Percentiles rank a stretch among this genome's conserved stretches.
phyloP scores from a whole-genome alignment of 2,113 vertebrate genomes.

The Mesitornis unicolor region DNA sequence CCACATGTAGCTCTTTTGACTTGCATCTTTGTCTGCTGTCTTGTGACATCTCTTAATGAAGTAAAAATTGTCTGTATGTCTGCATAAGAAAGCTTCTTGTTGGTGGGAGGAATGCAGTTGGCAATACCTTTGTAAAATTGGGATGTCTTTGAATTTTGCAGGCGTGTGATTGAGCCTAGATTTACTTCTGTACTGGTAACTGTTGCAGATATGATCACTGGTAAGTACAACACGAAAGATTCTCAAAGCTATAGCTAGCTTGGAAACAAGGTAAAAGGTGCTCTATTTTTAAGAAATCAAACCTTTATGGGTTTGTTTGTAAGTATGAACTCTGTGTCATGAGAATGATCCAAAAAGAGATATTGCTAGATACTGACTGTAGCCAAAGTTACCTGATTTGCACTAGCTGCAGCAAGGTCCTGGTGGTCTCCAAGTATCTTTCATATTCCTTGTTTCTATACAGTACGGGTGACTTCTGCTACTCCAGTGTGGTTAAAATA shows the following conservation, averaged over 20 bases:
- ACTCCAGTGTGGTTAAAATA: background rate
- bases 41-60: background rate
- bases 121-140: background rate
- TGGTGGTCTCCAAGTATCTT: background rate
- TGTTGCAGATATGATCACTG: constrained; percentile 87
- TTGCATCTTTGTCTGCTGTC: background rate
- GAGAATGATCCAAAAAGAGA: background rate
- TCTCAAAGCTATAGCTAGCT: background rate
- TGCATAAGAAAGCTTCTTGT: background rate
- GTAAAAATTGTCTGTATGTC: background rate
- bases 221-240: constrained; percentile 68
- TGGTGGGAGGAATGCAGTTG: background rate
- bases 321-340: background rate
- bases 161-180: constrained; percentile 85
- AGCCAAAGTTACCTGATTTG: background rate
- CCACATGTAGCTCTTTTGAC: accelerated
- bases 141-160: constrained; percentile 62
- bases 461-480: background rate
- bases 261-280: background rate
- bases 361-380: background rate
- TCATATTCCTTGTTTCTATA: background rate
- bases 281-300: background rate
- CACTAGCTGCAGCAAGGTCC: background rate
- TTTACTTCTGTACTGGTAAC: constrained; percentile 84
- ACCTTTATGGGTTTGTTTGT: accelerated